Conservation (phyloP, 2,113 vertebrate species). For the Odobenus rosmarus region DNA sequence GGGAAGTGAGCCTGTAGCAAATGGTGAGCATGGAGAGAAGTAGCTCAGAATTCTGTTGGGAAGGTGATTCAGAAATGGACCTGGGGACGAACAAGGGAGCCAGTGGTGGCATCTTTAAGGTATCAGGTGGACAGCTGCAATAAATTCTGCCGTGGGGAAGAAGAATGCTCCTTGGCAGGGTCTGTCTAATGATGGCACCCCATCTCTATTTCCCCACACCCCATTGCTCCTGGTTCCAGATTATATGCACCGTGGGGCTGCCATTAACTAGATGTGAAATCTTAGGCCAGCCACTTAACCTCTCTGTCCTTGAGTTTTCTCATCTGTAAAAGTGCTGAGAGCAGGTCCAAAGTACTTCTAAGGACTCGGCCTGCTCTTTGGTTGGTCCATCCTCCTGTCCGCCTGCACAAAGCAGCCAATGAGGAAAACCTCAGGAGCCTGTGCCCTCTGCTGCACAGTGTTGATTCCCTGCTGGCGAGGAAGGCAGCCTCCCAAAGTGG, state of each 20-base stretch:
- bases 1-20: not conserved
- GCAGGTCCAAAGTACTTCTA: not conserved
- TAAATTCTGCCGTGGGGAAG: not conserved
- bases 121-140: not conserved
- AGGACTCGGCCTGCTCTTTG: not conserved
- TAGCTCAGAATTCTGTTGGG: not conserved
- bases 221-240: not conserved
- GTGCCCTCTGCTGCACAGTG: rapidly evolving
- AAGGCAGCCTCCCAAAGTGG: not conserved
- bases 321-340: not conserved
- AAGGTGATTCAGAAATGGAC: constrained; percentile 2
- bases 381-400: not conserved
- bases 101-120: not conserved
- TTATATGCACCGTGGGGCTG: not conserved
- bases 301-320: not conserved
- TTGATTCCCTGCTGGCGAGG: not conserved
- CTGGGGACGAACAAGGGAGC: not conserved
- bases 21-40: not conserved
- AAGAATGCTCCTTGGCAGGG: not conserved
- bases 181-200: not conserved
- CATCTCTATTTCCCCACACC: not conserved
- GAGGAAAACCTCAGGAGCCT: not conserved
- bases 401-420: not conserved
- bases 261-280: not conserved
- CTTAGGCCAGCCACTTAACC: not conserved